Evolutionary conservation across 1,140 invertebrate genomes (phyloP).

Genomic region (Eupeodes corollae): DNA sequence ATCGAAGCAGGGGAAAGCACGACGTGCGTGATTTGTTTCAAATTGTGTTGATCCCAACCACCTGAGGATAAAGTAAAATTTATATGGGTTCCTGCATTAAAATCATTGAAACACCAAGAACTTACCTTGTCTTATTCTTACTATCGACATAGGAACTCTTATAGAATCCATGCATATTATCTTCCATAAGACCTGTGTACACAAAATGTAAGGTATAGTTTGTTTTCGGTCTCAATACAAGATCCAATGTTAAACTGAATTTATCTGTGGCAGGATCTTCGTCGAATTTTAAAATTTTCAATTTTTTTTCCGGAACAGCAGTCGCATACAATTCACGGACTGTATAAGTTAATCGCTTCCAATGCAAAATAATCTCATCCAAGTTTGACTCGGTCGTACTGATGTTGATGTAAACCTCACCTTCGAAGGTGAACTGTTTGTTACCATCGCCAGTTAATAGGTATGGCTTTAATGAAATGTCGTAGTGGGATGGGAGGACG

Average conservation of each 20-base stretch:
- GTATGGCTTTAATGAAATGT: constrained; percentile 47
- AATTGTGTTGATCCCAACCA: constrained; percentile 69
- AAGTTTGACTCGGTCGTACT: constrained; percentile 18
- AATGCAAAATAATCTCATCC: constrained; percentile 49
- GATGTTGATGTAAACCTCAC: constrained; percentile 45
- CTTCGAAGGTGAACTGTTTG: constrained; percentile 48
- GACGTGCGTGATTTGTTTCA: constrained; percentile 64
- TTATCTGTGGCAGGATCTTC: constrained; percentile 17
- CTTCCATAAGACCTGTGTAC: constrained; percentile 43
- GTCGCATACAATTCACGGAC: constrained; percentile 20
- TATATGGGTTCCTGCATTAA: not conserved
- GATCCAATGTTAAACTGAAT: constrained; percentile 28
- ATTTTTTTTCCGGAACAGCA: constrained; percentile 23
- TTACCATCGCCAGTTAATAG: constrained; percentile 40
- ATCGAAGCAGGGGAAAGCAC: constrained; percentile 83
- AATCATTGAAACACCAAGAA: not conserved
- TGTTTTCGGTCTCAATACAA: constrained; percentile 19
- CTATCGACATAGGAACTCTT: constrained; percentile 55
- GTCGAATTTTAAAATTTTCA: constrained; percentile 14
- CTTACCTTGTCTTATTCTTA: constrained; percentile 34
- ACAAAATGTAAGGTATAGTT: constrained; percentile 39
- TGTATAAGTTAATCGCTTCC: constrained; percentile 43
- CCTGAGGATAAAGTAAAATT: constrained; percentile 33
- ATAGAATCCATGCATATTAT: constrained; percentile 67
- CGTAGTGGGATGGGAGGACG: constrained; percentile 49